Base-by-base conservation (phyloP, 2,113 vertebrate species). In the Riparia riparia region DNA sequence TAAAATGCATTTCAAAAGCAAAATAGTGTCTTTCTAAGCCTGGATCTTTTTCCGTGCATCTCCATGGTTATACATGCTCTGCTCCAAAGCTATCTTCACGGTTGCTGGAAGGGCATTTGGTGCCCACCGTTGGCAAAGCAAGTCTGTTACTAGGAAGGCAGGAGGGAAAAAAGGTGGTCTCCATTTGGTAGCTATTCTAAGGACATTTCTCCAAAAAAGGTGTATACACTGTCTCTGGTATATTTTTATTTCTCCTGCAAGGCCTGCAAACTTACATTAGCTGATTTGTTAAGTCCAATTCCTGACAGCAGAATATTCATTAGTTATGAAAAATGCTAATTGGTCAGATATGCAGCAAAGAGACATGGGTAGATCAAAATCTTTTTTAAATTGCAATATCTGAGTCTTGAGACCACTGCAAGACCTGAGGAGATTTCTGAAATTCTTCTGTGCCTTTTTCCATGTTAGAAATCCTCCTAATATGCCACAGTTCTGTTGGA, bases 41-140 rank as follows among this genome's bases (percentile, higher is more conserved):
- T 0, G 0, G 21, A 6, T 28, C 22, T 9, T 11, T 45, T 25
- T 31, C 60, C 2, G 0, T 26, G 17, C n/a, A 57, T 57, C 78
- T 39, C 42, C 78, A 17, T 47, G 63, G 78, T 56, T 47, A 29
- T 57, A n/a, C 17, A 5, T 39, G 78, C 51, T 26, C 3, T 47
- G 28, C 51, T 81, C n/a, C 51, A 17, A 51, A 93, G 44, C 61
- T 25, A 19, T 39, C 0, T 0, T 39, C 22, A 6, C 22, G 1
- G 25, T 6, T 56, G 47, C 44, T 20, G 47, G 61, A 64, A 61
- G 73, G 60, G 47, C 47, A 14, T 56, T 45, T 42, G 64, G 10
- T 77, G n/a, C 20, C 31, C 9, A 1, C 2, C 6, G n/a, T 26
- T 54, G 69, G 73, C 50, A 84, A 90, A 68, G 34, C 12, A 22